Conservation (phyloP, 2,888 invertebrate species). For the Polydrusus pterygomalis region DNA sequence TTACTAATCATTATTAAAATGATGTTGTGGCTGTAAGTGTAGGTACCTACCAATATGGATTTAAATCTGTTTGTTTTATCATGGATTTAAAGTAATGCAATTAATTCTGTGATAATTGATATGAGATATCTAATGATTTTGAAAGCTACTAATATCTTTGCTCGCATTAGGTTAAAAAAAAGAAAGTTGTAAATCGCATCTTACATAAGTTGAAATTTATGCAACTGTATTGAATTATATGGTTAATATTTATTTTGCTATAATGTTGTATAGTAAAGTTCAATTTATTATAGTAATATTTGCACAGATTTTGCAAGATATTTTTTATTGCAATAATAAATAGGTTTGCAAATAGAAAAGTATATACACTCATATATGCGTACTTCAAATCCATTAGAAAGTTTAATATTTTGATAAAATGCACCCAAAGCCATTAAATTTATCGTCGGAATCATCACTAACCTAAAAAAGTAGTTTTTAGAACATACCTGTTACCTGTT, state of each 20-base stretch:
- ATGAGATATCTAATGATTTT: too few species aligned
- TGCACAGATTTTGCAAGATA: not conserved
- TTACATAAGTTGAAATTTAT: conserved; percentile 19
- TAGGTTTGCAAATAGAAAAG: not conserved
- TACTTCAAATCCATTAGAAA: conserved; percentile 24
- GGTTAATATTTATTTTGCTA: conserved; percentile 1
- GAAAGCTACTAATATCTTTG: not conserved
- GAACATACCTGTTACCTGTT: not conserved
- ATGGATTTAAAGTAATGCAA: too few species aligned
- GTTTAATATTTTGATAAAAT: conserved; percentile 15
- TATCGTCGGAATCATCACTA: conserved; percentile 12
- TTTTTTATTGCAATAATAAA: not conserved
- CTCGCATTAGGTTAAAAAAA: not conserved
- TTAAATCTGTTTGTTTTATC: too few species aligned
- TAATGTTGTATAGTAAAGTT: not conserved
- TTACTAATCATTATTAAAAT: too few species aligned
- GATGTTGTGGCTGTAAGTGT: too few species aligned
- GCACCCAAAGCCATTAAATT: not conserved
- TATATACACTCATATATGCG: not conserved
- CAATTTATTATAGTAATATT: not conserved
- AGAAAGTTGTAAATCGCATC: not conserved
- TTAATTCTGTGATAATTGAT: too few species aligned
- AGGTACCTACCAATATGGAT: too few species aligned
- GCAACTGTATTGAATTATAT: conserved; percentile 19
- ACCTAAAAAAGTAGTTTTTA: conserved; percentile 24